Evolutionary conservation across 2,113 vertebrate genomes (phyloP), one percentile per base, ranked within the genome.

Genomic region (Nothobranchius furzeri): DNA sequence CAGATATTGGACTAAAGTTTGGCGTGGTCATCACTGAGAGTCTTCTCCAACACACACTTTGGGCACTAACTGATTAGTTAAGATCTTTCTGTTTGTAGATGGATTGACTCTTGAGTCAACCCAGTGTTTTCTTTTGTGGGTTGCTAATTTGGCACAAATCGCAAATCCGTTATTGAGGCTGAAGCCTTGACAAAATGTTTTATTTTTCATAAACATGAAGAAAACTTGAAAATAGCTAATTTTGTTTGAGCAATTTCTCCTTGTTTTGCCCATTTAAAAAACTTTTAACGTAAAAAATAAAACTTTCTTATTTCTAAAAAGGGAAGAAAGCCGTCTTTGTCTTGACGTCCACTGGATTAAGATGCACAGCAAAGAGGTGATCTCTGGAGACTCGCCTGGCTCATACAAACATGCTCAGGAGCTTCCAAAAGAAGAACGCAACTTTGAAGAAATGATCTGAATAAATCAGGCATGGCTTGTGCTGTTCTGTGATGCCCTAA

Each of bases 61-160:
- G 30, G 30, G 30, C 30, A 3, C 30, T 20, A 20, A 20, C 36
- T 37, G 36, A 37, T 37, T 37, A 7, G 36, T 4, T 37, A 7
- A 37, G 36, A 37, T 37, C 36, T 37, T 37, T 37, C 36, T 7
- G 4, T 37, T 20, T 20, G 20, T 30, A 30, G 30, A 30, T 30
- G 30, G 37, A 40, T 40, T 3, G 7, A 40, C 37, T 30, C 30
- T 40, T 8, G 3, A 40, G 37, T 40, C 37, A 40, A 30, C 30
- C 30, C 30, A 30, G 30, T 57, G 55, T 68, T 67, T 53, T 75
- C 74, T 75, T 76, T 50, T 1, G 57, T 66, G 79, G 78, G 75
- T 81, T 79, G 61, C 73, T 85, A 77, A 83, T 87, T 83, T 82
- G 76, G 60, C 76, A 68, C 52, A 35, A 77, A 81, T 62, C 70